A percentile compares a stretch with the other conserved stretches of the same genome.
Conservation (phyloP, 2,797 vertebrate genomes). For the Myripristis murdjan region DNA sequence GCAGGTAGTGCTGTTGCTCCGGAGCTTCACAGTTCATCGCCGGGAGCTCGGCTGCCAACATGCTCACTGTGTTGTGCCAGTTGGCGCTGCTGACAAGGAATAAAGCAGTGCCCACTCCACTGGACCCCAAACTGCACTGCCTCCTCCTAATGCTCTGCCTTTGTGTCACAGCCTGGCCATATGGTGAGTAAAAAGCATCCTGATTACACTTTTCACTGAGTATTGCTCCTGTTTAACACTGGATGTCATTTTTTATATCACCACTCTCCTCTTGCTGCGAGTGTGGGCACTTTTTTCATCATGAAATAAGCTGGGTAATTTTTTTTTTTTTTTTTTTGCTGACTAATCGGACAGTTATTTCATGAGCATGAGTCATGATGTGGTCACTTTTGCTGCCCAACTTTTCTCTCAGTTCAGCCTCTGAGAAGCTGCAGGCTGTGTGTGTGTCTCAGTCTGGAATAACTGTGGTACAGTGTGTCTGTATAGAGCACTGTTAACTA, state of each 20-base stretch:
- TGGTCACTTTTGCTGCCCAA: slow-evolving; percentile 31
- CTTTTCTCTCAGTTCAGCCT: not conserved
- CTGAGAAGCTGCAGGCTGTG: not conserved
- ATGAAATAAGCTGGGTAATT: slow-evolving; percentile 12
- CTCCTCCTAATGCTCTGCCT: slow-evolving; percentile 64
- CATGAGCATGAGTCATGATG: slow-evolving; percentile 43
- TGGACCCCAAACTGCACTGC: slow-evolving; percentile 41
- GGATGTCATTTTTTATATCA: not conserved
- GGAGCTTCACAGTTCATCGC: slow-evolving; percentile 31
- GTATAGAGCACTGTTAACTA: not conserved
- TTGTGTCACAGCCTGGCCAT: slow-evolving; percentile 54
- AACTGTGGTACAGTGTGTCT: not conserved
- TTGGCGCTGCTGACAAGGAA: slow-evolving; percentile 29
- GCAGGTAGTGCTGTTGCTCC: slow-evolving; percentile 7
- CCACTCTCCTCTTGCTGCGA: not conserved
- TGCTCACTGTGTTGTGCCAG: slow-evolving; percentile 38
- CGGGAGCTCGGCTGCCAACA: slow-evolving; percentile 35
- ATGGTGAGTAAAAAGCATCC: slow-evolving; percentile 59
- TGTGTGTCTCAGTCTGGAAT: slow-evolving; percentile 2
- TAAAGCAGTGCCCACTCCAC: slow-evolving; percentile 21
- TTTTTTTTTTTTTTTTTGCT: too few species aligned
- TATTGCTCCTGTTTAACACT: not conserved
- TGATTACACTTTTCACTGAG: not conserved
- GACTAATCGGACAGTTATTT: slow-evolving; percentile 53
- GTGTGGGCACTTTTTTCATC: not conserved